Base-by-base conservation (phyloP, 1,140 invertebrate genomes). In the Aradophagus sp. region DNA sequence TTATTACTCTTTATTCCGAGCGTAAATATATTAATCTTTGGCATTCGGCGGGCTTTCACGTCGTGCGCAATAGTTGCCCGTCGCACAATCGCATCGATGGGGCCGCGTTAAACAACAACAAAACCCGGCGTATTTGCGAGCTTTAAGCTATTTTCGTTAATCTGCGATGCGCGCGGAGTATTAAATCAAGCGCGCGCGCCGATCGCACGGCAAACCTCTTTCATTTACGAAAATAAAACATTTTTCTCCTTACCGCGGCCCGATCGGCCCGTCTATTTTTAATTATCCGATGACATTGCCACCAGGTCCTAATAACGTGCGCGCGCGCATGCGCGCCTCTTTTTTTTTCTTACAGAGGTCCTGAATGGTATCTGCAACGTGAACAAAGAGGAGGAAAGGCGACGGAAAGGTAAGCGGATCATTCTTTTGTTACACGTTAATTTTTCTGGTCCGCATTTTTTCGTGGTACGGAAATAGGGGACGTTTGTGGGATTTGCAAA, bases 341-440 rank as follows among this genome's bases (percentile, higher is more conserved):
- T n/a, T n/a, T 53, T 68, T 59, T 81, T 83, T 82, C 80, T 93
- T 93, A 83, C 89, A 94, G 93, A 94, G 88, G 91, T 93, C 76
- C 87, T 94, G 82, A 93, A 92, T 87, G 92, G 93, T 70, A 91
- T 93, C 78, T 92, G 88, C 75, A 89, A 89, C 76, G 87, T 88
- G 35, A 88, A 90, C 84, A 93, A 93, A 83, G 93, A 93, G 83
- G 92, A 93, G 74, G 91, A 93, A 41, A 89, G 91, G 79, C 91
- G 92, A 86, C 89, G 89, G 80, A 93, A 93, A 92, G 91, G 92
- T 93, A 90, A 87, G 79, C 20, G 11, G 2, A 8, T 12, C 12
- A 16, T 17, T 27, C 5, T 26, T 27, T 2, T 12, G 1, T 19
- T 35, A n/a, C 14, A 11, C 14, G 17, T 8, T 27, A 38, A 17